These are phyloP conservation scores for Labeo catla DNA, from an alignment of 2,113 vertebrate species.

Conservation along the genomic window DNA sequence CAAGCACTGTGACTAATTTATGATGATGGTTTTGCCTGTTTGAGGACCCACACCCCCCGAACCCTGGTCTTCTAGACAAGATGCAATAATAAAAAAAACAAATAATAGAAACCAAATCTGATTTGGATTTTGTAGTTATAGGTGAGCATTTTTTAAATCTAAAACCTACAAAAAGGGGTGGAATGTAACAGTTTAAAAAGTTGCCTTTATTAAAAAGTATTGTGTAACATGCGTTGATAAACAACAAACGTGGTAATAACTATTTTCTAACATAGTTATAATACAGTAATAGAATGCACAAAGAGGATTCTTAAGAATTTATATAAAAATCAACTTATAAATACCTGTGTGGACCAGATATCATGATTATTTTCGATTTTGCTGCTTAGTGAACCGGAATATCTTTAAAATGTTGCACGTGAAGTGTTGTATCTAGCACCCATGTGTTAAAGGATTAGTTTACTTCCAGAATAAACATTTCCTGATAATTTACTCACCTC, in stretches of 20 bases:
- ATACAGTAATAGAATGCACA: not conserved
- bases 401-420: not conserved
- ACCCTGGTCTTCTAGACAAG: conserved; percentile 32
- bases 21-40: conserved; percentile 54
- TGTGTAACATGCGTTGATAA: not conserved
- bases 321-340: not conserved
- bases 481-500: too few relatives aligned
- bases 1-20: conserved; percentile 50
- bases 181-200: not conserved
- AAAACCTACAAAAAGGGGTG: not conserved
- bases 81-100: not conserved
- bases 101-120: not conserved
- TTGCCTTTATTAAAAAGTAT: not conserved
- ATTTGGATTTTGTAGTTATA: not conserved
- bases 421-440: not conserved
- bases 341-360: not conserved
- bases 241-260: not conserved
- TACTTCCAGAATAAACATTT: too few relatives aligned
- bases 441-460: too few relatives aligned
- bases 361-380: not conserved
- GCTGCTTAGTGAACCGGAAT: not conserved
- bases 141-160: not conserved
- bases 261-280: not conserved
- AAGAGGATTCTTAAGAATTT: not conserved
- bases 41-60: conserved; percentile 17